These are phyloP conservation scores for Rhabdomys pumilio DNA, from an alignment of 2,797 vertebrate genomes.

Conservation along the genomic window DNA sequence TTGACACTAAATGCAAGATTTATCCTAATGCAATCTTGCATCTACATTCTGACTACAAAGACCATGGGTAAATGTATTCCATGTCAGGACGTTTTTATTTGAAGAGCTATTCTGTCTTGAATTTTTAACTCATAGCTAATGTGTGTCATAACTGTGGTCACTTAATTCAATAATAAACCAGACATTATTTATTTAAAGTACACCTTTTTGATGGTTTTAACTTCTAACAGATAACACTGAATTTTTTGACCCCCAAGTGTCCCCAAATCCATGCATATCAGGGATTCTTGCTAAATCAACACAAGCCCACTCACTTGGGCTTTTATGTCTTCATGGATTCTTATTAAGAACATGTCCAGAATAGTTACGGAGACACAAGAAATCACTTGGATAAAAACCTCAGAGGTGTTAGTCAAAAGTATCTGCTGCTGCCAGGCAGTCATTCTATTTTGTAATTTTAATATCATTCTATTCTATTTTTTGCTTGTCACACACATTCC, in stretches of 20 bases:
- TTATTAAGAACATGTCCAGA: slow-evolving; percentile 10
- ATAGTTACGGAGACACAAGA: slow-evolving; percentile 33
- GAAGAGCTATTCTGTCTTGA: slow-evolving; percentile 38
- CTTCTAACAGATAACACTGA: not conserved
- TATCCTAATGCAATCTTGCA: slow-evolving; percentile 66
- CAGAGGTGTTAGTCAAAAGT: not conserved
- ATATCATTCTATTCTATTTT: not conserved
- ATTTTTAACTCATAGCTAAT: slow-evolving; percentile 57
- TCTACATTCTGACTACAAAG: not conserved
- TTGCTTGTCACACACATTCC: not conserved
- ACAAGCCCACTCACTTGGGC: not conserved
- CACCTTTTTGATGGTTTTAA: slow-evolving; percentile 12
- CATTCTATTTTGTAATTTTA: not conserved
- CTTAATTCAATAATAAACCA: not conserved
- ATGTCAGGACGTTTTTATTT: slow-evolving; percentile 44
- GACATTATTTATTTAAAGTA: slow-evolving; percentile 24
- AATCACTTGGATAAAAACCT: slow-evolving; percentile 27
- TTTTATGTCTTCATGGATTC: slow-evolving; percentile 35
- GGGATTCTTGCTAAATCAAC: not conserved
- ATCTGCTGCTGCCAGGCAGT: not conserved
- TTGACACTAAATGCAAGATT: slow-evolving; percentile 65
- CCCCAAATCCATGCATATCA: not conserved
- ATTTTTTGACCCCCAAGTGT: not conserved
- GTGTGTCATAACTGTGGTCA: not conserved
- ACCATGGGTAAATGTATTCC: slow-evolving; percentile 52